Conservation (phyloP, 2,888 invertebrate genomes). For the Aleiodes alternator region DNA sequence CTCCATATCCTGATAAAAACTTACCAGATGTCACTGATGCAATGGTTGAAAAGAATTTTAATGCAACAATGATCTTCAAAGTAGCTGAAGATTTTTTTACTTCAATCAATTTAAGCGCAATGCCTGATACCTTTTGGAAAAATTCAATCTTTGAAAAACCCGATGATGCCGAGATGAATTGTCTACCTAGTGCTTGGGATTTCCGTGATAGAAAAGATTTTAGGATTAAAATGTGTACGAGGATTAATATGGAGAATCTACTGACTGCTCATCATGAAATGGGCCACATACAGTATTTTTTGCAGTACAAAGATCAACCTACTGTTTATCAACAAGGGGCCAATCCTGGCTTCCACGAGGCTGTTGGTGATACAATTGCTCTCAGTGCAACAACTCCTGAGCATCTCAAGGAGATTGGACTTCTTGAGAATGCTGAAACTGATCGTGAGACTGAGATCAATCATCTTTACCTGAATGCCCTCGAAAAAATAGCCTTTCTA, state of each 20-base stretch:
- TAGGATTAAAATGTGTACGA: conserved; percentile 86
- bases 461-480: conserved; percentile 58
- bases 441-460: conserved; percentile 65
- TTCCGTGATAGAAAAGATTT: conserved; percentile 89
- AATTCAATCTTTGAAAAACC: too few relatives aligned
- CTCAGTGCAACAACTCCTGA: conserved; percentile 77
- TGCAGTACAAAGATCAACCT: conserved; percentile 85
- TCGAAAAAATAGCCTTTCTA: too few relatives aligned
- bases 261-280: conserved; percentile 86
- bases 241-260: conserved; percentile 79
- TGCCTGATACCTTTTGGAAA: too few relatives aligned
- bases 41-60: too few relatives aligned
- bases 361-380: conserved; percentile 79
- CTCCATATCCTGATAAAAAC: too few relatives aligned
- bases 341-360: conserved; percentile 79
- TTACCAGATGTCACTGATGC: too few relatives aligned
- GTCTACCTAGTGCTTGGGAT: conserved; percentile 89
- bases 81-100: too few relatives aligned
- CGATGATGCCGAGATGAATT: too few relatives aligned
- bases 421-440: conserved; percentile 69
- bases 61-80: too few relatives aligned
- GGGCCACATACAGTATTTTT: conserved; percentile 87
- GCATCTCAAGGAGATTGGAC: conserved; percentile 79
- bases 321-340: conserved; percentile 82
- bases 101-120: too few relatives aligned